Evolutionary conservation across 1,140 invertebrate genomes (phyloP), one percentile per base, ranked within the genome.

Genomic region (Oryctes rhinoceros): DNA sequence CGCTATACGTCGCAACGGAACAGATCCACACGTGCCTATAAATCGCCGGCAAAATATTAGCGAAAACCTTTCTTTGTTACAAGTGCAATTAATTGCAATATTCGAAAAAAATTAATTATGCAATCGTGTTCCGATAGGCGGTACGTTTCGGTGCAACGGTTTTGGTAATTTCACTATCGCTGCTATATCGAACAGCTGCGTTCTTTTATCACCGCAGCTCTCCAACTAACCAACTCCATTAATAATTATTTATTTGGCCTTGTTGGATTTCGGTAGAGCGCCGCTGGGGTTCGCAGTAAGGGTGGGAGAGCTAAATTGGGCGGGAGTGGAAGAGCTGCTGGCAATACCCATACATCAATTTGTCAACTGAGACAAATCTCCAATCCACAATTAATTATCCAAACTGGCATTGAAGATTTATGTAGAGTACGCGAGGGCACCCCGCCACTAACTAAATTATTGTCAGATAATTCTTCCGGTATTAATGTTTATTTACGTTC

Each of bases 311-410:
- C 35, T 20, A 71, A 24, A 71, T 71, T 71, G 65, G 65, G 65
- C 20, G 35, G 65, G 24, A 30, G 65, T 37, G 65, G 65, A 35
- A 15, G 65, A 18, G 65, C 65, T 30, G 20, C 65, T 9, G 65
- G 65, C 18, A 71, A 37, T 71, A 15, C 30, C 65, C 65, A 71
- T 71, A 37, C 65, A 71, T 71, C 65, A 71, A 71, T 71, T 71
- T 71, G 65, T 71, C 65, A 71, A 71, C 65, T 37, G 65, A 71
- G 65, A 71, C 65, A 71, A 71, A 71, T 71, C 65, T 71, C 20
- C 65, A 37, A 71, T 71, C 65, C 65, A 71, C 65, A 71, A 71
- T 71, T 71, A 71, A 71, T 71, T 71, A 71, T 24, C 65, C 20
- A 24, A 71, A 71, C 65, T 71, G 65, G 65, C 65, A 24, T 71